A percentile compares a stretch with the other conserved stretches of the same genome.
Conservation (phyloP, 92 coral and sea anemone genomes). For the Diadumene lineata region DNA sequence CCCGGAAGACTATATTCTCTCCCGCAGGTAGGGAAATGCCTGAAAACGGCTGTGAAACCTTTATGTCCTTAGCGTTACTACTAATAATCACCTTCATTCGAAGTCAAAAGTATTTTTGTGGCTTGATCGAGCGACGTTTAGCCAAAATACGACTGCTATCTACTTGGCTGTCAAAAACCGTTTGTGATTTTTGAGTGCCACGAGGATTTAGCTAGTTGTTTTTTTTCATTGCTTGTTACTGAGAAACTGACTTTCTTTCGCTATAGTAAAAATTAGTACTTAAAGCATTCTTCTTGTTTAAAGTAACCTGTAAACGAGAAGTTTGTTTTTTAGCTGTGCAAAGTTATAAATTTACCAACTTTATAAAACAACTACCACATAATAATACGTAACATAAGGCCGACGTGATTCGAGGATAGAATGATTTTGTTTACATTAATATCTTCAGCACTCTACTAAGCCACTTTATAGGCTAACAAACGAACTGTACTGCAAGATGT, state of each 20-base stretch:
- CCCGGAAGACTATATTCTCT: slow-evolving; percentile 36
- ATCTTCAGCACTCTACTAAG: slow-evolving; percentile 21
- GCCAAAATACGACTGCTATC: not conserved
- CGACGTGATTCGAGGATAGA: slow-evolving; percentile 14
- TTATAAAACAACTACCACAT: not conserved
- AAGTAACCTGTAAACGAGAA: not conserved
- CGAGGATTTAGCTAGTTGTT: slow-evolving; percentile 15
- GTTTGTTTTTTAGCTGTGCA: not conserved
- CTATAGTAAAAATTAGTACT: not conserved
- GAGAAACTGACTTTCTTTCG: not conserved
- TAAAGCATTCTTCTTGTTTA: not conserved
- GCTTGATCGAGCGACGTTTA: not conserved
- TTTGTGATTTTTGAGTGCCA: slow-evolving; percentile 24
- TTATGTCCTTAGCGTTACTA: slow-evolving; percentile 27
- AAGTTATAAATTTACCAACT: not conserved
- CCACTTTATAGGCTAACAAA: slow-evolving; percentile 21
- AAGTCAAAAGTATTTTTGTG: slow-evolving; percentile 2
- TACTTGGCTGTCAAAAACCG: slow-evolving; percentile 29
- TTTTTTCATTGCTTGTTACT: slow-evolving; percentile 15
- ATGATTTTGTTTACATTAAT: slow-evolving; percentile 24
- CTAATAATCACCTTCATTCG: slow-evolving; percentile 34
- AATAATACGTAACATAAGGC: not conserved
- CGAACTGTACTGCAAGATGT: not conserved
- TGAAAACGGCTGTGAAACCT: slow-evolving; percentile 31
- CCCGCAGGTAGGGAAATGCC: slow-evolving; percentile 46